Percentiles rank a stretch among this genome's conserved stretches.
Conservation (phyloP, 2,797 vertebrate species). For the Poeciliopsis turneri region DNA sequence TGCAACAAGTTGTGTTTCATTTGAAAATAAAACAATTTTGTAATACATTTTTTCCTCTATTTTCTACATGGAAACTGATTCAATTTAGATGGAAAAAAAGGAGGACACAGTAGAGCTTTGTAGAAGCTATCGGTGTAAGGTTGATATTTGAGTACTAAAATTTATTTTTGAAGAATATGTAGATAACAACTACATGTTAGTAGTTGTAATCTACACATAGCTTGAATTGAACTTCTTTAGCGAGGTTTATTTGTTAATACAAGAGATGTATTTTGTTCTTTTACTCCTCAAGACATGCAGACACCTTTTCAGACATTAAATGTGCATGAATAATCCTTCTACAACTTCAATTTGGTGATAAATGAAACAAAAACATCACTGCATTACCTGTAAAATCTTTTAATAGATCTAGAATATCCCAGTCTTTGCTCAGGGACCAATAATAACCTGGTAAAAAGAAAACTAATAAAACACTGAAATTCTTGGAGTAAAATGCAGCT, state of each 20-base stretch:
- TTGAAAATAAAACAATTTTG: conserved; percentile 24
- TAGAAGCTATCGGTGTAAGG: conserved; percentile 42
- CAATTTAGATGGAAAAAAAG: conserved; percentile 27
- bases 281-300: conserved; percentile 25
- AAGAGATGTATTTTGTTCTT: conserved; percentile 34
- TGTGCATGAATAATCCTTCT: conserved; percentile 31
- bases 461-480: conserved; percentile 53
- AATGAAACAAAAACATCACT: conserved; percentile 47
- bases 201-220: background rate
- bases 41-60: conserved; percentile 52
- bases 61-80: conserved; percentile 55
- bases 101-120: conserved; percentile 56
- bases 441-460: conserved; percentile 51
- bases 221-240: conserved; percentile 43
- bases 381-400: conserved; percentile 53
- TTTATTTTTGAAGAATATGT: conserved; percentile 25
- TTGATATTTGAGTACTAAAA: conserved; percentile 45
- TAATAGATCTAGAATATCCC: conserved; percentile 42
- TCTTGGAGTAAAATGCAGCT: conserved; percentile 17
- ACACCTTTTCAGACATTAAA: conserved; percentile 11
- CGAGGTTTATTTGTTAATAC: conserved; percentile 14
- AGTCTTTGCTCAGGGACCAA: conserved; percentile 37
- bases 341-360: conserved; percentile 13
- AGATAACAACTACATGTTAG: conserved; percentile 37
- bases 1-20: conserved; percentile 19